Evolutionary conservation across 2,797 vertebrate genomes (phyloP), one percentile per base, ranked within the genome.

Genomic region (Danio aesculapii): DNA sequence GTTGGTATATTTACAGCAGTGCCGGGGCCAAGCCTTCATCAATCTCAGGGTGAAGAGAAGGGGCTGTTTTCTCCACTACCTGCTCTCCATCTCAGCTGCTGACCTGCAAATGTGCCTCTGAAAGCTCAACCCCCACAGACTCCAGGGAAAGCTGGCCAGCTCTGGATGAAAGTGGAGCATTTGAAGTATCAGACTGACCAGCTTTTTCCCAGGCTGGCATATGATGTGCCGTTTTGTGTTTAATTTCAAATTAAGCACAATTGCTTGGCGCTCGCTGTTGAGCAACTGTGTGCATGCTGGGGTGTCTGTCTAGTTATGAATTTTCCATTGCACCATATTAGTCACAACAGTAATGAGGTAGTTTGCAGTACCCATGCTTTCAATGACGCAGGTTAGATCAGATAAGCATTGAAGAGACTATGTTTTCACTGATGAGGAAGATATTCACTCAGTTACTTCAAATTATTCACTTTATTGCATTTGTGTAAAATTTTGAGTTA

Each of bases 1-100:
- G 90, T 88, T 89, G 90, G 90, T 93, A 90, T 93, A 94, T 94
- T 94, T 94, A 94, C 93, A 94, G 91, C 90, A 91, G 91, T 91
- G 85, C 87, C 77, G 77, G 85, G 90, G 90, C 89, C 90, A 91
- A 92, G 88, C 86, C 91, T 91, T 91, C 92, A 94, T 94, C 92
- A 94, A 92, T 94, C 92, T 93, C 89, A 77, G 77, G 77, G 88
- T 85, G 90, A 89, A 89, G 89, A 90, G 90, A 87, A 91, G 90
- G 75, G 61, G 87, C 88, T 66, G 53, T 86, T 88, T 91, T 89
- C 92, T 90, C 88, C 89, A 89, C 88, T 90, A 90, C 91, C 92
- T 93, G 92, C 71, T 73, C 91, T 93, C 88, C 44, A 71, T 89
- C 89, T 91, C 88, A 93, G 90, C 89, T 90, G 89, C 91, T 93